Base-by-base conservation (phyloP, 2,113 vertebrate genomes). In the Choloepus hoffmanni region DNA sequence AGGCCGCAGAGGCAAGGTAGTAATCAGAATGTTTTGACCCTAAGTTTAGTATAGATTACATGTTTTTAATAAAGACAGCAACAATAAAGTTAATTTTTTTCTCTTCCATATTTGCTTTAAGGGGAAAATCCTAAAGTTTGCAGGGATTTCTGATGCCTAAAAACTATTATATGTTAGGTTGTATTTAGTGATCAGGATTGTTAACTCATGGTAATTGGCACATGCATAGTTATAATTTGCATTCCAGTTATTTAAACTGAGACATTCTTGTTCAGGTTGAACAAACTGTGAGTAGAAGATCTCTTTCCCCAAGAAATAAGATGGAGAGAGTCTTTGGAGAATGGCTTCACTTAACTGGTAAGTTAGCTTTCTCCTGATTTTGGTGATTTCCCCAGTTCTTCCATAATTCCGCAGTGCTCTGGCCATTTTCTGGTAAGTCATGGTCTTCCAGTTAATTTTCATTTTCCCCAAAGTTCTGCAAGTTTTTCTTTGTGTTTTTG, bases 401-500 rank as follows among this genome's bases (percentile, higher is more conserved):
- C 99, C 99, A 43, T 99, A 99, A 98, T 99, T 99, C 73, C 99
- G 99, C 83, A 99, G 98, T 0, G 99, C 99, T 99, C 43, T 45
- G 43, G 43, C 43, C 43, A 45, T 45, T 45, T 45, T 45, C 43
- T 45, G 43, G 4, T 45, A 99, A 45, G 99, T 99, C 99, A 99
- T 99, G 95, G 99, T 99, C 98, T 99, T 99, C 92, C 99, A 99
- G 98, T 99, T 99, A 92, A 99, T 95, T 99, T 99, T 94, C 99
- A 99, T 96, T 99, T 99, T 74, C 99, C 99, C 99, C 99, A 99
- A 92, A 99, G 98, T 97, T 99, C 99, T 3, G 99, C 99, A 97
- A 99, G 98, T 98, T 99, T 99, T 97, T 99, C 99, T 96, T 99
- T 99, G 98, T 45, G 99, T 99, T 98, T 99, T 99, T 48, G 99